Conservation (phyloP, 2,113 vertebrate genomes). For the Nothoprocta pentlandii region DNA sequence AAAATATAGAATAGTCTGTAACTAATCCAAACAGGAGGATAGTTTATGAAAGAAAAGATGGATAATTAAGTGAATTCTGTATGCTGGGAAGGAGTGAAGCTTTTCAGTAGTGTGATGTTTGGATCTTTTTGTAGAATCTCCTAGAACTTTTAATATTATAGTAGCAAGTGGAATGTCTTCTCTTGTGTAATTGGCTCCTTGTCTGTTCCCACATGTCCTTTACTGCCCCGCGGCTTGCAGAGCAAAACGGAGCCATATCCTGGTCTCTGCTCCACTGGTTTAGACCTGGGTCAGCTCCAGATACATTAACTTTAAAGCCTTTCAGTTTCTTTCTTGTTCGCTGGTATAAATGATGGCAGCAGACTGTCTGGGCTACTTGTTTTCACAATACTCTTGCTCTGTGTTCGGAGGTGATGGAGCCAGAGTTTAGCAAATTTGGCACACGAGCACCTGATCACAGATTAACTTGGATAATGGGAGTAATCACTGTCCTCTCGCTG, state of each 20-base stretch:
- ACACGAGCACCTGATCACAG: neutral
- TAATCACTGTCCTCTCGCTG: neutral
- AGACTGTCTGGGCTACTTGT: neutral
- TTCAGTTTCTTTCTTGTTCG: neutral
- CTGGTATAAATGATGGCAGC: neutral
- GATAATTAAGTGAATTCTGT: neutral
- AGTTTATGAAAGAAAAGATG: neutral
- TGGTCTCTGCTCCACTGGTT: neutral
- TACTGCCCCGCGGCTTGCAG: neutral
- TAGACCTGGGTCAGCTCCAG: neutral
- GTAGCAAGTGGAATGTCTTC: rapidly evolving
- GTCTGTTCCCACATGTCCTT: neutral
- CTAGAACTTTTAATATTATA: neutral
- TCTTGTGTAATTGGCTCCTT: neutral
- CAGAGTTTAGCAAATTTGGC: neutral
- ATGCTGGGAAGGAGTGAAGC: neutral
- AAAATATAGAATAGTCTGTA: neutral
- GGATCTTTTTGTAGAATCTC: neutral
- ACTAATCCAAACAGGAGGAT: neutral
- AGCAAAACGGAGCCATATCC: neutral
- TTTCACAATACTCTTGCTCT: neutral
- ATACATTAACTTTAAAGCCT: neutral
- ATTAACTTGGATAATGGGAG: neutral
- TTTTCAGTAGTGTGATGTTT: neutral
- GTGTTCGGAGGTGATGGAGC: neutral